These are phyloP conservation scores for Aromia moschata DNA, from an alignment of 2,888 invertebrate species.

Conservation along the genomic window DNA sequence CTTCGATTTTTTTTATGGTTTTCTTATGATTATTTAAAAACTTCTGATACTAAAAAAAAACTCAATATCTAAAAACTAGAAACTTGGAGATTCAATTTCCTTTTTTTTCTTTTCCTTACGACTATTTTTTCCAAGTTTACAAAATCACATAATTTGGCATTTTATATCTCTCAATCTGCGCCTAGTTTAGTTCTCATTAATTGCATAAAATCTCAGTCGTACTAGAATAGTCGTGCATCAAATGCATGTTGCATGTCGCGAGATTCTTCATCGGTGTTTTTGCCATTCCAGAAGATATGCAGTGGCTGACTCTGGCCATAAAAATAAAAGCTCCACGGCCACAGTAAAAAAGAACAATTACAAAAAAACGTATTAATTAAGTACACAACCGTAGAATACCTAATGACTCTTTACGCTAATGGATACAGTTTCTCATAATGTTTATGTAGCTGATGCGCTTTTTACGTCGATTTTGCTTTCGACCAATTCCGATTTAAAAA, in stretches of 20 bases:
- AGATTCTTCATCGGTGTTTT: slow-evolving; percentile 6
- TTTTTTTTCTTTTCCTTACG: too few species aligned
- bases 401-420: slow-evolving; percentile 9
- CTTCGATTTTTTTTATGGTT: too few species aligned
- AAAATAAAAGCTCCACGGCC: slow-evolving; percentile 10
- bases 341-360: not conserved
- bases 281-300: slow-evolving; percentile 12
- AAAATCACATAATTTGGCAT: too few species aligned
- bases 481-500: slow-evolving; percentile 1
- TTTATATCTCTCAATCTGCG: too few species aligned
- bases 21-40: too few species aligned
- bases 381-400: slow-evolving; percentile 15
- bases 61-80: too few species aligned
- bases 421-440: slow-evolving; percentile 15
- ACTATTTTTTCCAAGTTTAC: too few species aligned
- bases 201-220: too few species aligned
- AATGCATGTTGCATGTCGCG: not conserved
- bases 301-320: slow-evolving; percentile 5
- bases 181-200: too few species aligned
- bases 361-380: slow-evolving; percentile 22
- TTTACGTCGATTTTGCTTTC: slow-evolving; percentile 13
- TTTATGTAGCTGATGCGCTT: slow-evolving; percentile 8
- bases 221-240: too few species aligned
- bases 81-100: too few species aligned
- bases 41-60: too few species aligned